These are phyloP conservation scores for Linepithema humile DNA, from an alignment of 1,140 invertebrate genomes.

Conservation along the genomic window DNA sequence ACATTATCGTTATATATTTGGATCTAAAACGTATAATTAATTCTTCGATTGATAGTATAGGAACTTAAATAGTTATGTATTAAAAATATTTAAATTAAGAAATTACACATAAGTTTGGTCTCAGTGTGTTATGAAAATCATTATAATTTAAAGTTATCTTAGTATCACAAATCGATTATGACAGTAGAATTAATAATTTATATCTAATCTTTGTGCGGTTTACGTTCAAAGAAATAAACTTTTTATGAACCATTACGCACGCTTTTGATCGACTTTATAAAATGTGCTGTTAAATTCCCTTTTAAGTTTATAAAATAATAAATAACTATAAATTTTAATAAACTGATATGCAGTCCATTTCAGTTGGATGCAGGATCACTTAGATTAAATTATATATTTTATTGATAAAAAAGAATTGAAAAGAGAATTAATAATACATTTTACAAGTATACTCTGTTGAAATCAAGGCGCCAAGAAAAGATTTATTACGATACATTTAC, in stretches of 20 bases:
- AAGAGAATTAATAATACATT: background rate
- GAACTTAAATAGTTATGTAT: background rate
- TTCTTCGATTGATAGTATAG: background rate
- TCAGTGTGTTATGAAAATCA: background rate
- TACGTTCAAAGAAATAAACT: background rate
- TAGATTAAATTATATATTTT: background rate
- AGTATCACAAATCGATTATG: background rate
- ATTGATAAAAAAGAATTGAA: background rate
- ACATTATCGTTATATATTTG: background rate
- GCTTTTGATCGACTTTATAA: background rate
- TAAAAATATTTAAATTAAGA: conserved; percentile 8
- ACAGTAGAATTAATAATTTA: background rate
- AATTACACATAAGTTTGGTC: background rate
- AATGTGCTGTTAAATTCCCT: background rate
- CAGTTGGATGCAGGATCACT: background rate
- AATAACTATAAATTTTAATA: conserved; percentile 16
- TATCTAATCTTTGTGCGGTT: background rate
- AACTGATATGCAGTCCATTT: background rate
- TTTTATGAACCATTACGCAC: background rate
- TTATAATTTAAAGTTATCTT: background rate
- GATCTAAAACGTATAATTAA: background rate
- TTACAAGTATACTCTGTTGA: background rate
- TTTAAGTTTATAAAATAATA: background rate
- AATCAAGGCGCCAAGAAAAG: background rate
- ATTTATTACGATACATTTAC: background rate